These are phyloP conservation scores for Drosophila monieri DNA, from an alignment of 2,888 invertebrate species.

Conservation along the genomic window DNA sequence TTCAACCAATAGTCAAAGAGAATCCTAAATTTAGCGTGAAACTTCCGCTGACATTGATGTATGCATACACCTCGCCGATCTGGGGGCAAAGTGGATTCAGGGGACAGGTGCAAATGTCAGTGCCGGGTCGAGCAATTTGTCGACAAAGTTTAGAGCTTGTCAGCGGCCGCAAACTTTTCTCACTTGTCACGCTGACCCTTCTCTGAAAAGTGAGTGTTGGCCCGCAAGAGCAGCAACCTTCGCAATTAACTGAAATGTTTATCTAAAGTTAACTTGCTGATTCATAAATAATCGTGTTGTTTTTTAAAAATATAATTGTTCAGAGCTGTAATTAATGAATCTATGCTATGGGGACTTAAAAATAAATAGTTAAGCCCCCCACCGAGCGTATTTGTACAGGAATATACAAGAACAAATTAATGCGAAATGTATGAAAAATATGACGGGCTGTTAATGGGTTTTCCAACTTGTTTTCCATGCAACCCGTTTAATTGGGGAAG, in stretches of 20 bases:
- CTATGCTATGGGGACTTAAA: no score
- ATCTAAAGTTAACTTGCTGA: background rate
- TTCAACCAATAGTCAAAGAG: constrained; percentile 11
- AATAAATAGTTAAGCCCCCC: no score
- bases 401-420: background rate
- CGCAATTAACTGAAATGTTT: background rate
- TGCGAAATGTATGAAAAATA: background rate
- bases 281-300: background rate
- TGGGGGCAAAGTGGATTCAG: background rate
- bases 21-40: constrained; percentile 39
- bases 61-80: constrained; percentile 11
- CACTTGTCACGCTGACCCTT: constrained; percentile 36
- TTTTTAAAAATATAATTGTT: background rate
- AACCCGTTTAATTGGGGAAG: constrained; percentile 14
- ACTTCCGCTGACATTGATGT: constrained; percentile 34
- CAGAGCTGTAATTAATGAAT: background rate
- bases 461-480: constrained; percentile 3
- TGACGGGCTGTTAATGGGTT: constrained; percentile 17
- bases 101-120: constrained; percentile 65
- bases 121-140: constrained; percentile 52
- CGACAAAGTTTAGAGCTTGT: constrained; percentile 41
- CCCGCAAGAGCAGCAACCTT: background rate
- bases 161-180: constrained; percentile 35
- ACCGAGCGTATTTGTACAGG: background rate
- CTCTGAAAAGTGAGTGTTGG: background rate